Evolutionary conservation across 2,113 vertebrate genomes (phyloP), one percentile per base, ranked within the genome.

Genomic region (Cygnus atratus): DNA sequence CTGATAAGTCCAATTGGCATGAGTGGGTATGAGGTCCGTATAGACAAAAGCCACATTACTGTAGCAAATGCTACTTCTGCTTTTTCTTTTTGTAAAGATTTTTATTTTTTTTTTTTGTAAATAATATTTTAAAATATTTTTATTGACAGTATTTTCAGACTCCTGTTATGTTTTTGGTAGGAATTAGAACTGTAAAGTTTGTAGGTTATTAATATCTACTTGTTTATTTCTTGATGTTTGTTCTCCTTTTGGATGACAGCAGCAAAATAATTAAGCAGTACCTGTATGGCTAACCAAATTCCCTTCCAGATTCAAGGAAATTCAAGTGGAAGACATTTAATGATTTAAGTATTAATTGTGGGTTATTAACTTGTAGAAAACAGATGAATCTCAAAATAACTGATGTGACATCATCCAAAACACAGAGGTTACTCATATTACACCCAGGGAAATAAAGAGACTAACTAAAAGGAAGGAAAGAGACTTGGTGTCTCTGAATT

Each of bases 361-460:
- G 43, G 16, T 88, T 77, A 74, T 92, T 91, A 83, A 25, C n/a
- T 71, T 89, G 70, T 86, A 92, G 91, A 87, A 96, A 95, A 93
- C 50, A 94, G 75, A 92, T 82, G 78, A 96, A 84, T 73, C 65
- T 74, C 57, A 88, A 88, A 87, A 73, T 33, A 81, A 61, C 5
- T 16, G 61, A 84, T 54, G 46, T 70, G 78, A 24, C 29, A 55
- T 62, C 71, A 90, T 76, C 70, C 71, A 81, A 97, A 87, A 73
- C 10, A 76, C 25, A 79, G 31, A 82, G 68, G 13, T n/a, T 88
- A 87, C 57, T 92, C 26, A 48, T 62, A 91, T 87, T 63, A 44
- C 2, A 0, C 78, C 31, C 74, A 87, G 46, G 66, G 41, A 76
- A 94, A 94, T 41, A 61, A 33, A 85, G 35, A 25, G 17, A 8